Conservation (phyloP, 2,888 invertebrate species). For the Macrosoma leucophasiata region DNA sequence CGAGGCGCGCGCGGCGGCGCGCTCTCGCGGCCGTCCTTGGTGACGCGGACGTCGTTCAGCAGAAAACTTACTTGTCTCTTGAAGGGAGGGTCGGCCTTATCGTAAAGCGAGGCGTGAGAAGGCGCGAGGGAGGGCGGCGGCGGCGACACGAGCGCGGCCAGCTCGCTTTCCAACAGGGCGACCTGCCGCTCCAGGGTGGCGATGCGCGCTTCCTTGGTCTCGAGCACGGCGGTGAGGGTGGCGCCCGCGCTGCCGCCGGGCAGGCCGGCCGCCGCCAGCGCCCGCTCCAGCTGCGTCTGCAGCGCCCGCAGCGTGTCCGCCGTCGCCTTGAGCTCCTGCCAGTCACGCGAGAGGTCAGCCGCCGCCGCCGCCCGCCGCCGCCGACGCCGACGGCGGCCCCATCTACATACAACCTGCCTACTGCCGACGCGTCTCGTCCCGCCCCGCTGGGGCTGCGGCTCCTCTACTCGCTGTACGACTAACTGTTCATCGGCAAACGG, state of each 20-base stretch:
- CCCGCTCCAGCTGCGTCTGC: constrained; percentile 86
- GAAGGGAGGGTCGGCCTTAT: constrained; percentile 79
- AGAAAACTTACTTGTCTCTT: constrained; percentile 91
- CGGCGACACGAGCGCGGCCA: constrained; percentile 72
- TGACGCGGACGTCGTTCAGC: constrained; percentile 86
- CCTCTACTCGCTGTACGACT: constrained; percentile 25
- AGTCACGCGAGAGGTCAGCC: constrained; percentile 53
- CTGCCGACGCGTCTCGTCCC: constrained; percentile 39
- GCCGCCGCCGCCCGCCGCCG: constrained; percentile 55
- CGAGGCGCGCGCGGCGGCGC: constrained; percentile 45
- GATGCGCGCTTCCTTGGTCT: constrained; percentile 91
- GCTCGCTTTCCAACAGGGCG: constrained; percentile 85
- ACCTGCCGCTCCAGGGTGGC: constrained; percentile 91
- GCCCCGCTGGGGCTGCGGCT: constrained; percentile 45
- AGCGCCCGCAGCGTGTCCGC: constrained; percentile 89
- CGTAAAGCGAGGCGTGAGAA: constrained; percentile 76
- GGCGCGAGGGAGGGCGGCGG: constrained; percentile 72
- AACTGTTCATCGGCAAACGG: constrained; percentile 18
- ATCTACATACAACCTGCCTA: constrained; percentile 43
- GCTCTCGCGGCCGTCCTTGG: constrained; percentile 80
- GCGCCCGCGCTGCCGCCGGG: constrained; percentile 75
- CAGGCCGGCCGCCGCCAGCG: constrained; percentile 78
- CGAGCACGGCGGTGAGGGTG: constrained; percentile 86
- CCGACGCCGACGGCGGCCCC: constrained; percentile 42
- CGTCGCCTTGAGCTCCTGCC: constrained; percentile 89